Conservation (phyloP, 2,888 invertebrate genomes). For the Sarcophaga variegata region DNA sequence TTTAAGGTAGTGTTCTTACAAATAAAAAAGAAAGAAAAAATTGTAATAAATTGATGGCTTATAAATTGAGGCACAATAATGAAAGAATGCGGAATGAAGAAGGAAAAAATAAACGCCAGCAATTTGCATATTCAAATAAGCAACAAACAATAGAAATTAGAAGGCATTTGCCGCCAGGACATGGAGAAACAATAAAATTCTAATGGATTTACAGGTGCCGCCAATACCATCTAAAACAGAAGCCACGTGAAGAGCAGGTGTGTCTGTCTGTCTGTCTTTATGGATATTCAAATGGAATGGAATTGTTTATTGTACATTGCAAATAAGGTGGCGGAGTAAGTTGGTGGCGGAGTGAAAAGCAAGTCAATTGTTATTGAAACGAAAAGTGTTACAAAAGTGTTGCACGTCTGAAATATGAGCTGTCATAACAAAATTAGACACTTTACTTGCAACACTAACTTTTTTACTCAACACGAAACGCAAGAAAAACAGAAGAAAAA, state of each 20-base stretch:
- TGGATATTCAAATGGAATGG: not conserved
- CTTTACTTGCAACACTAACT: conserved; percentile 66
- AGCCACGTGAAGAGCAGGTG: not conserved
- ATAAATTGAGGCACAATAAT: conserved; percentile 61
- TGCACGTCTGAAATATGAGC: conserved; percentile 68
- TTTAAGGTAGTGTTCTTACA: not conserved
- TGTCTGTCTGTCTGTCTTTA: not conserved
- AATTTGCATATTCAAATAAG: conserved; percentile 53
- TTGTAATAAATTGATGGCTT: conserved; percentile 60
- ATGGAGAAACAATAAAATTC: conserved; percentile 28
- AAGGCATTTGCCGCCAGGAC: conserved; percentile 9
- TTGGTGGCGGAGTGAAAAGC: not conserved
- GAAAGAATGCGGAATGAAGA: not conserved
- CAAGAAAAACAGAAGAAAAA: conserved; percentile 46
- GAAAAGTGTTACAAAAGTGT: conserved; percentile 65
- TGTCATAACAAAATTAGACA: conserved; percentile 68
- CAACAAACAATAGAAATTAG: conserved; percentile 51
- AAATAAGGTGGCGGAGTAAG: not conserved
- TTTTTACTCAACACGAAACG: conserved; percentile 62
- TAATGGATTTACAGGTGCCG: conserved; percentile 13
- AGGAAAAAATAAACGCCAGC: not conserved
- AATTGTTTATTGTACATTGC: not conserved
- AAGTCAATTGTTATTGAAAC: conserved; percentile 48
- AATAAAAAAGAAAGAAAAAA: conserved; percentile 42
- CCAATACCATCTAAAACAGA: not conserved